phyloP scores from a whole-genome alignment of 2,888 invertebrate species.

The Chrysodeixis includens region DNA sequence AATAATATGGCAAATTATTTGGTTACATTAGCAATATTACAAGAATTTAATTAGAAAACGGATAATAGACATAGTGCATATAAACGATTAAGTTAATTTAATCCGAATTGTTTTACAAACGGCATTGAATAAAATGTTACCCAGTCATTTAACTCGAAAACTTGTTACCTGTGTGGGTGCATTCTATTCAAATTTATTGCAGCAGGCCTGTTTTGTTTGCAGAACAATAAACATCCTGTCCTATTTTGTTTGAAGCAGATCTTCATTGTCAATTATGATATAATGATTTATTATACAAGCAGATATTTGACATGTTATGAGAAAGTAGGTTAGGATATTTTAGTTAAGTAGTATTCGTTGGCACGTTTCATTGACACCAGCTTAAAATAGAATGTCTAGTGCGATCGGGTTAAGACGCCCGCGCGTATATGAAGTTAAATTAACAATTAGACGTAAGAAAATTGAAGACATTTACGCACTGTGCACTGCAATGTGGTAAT shows the following conservation, averaged over 20 bases:
- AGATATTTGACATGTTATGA: constrained; percentile 43
- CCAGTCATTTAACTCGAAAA: constrained; percentile 28
- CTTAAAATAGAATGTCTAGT: constrained; percentile 79
- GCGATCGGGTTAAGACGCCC: constrained; percentile 64
- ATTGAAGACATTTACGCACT: constrained; percentile 23
- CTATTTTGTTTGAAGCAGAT: constrained; percentile 25
- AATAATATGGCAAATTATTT: constrained; percentile 11
- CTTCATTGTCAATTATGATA: constrained; percentile 9
- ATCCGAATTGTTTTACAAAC: constrained; percentile 23
- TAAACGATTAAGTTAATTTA: neutral
- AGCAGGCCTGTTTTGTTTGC: constrained; percentile 36
- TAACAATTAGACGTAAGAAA: constrained; percentile 51
- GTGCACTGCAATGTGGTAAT: constrained; percentile 34
- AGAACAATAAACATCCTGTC: constrained; percentile 22
- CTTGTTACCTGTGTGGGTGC: constrained; percentile 23
- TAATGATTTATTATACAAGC: constrained; percentile 27
- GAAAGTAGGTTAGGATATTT: constrained; percentile 72
- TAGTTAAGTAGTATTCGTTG: constrained; percentile 76
- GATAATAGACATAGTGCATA: neutral
- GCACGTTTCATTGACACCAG: constrained; percentile 80
- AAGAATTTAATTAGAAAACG: neutral
- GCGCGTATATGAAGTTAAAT: constrained; percentile 51
- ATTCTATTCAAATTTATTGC: constrained; percentile 23
- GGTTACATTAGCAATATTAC: constrained; percentile 7
- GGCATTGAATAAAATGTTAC: constrained; percentile 30